Conservation (phyloP, 2,888 invertebrate species). For the Heteromurus nitidus region DNA sequence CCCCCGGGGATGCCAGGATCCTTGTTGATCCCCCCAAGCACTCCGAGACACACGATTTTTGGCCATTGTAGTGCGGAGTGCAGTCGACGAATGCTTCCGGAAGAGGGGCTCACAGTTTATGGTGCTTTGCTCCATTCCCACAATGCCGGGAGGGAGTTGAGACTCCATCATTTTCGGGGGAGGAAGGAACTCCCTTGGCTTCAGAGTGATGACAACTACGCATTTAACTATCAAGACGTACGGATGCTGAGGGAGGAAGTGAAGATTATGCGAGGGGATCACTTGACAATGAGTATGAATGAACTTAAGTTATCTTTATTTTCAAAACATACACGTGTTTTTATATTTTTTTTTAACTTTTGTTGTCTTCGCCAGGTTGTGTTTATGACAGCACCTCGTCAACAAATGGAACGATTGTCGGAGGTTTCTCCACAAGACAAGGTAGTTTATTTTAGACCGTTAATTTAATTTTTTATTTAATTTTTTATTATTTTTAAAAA, state of each 20-base stretch:
- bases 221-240: conserved; percentile 20
- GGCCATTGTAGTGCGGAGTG: conserved; percentile 47
- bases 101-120: conserved; percentile 19
- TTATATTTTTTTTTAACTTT: background rate
- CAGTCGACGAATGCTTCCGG: conserved; percentile 30
- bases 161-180: conserved; percentile 32
- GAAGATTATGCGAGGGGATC: conserved; percentile 30
- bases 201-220: conserved; percentile 23
- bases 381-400: conserved; percentile 31
- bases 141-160: conserved; percentile 17
- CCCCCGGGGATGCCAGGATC: conserved; percentile 36
- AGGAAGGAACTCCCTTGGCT: conserved; percentile 35
- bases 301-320: background rate
- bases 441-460: no score
- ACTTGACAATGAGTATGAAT: conserved; percentile 19
- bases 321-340: background rate
- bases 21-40: conserved; percentile 35
- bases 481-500: no score
- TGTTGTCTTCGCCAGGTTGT: background rate
- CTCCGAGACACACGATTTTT: conserved; percentile 20
- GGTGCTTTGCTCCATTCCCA: conserved; percentile 28
- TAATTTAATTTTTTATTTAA: no score
- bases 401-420: conserved; percentile 31
- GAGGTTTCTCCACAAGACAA: conserved; percentile 33
- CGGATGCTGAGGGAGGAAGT: background rate